phyloP scores from a whole-genome alignment of 2,888 invertebrate species.

The Ganaspis brasiliensis region DNA sequence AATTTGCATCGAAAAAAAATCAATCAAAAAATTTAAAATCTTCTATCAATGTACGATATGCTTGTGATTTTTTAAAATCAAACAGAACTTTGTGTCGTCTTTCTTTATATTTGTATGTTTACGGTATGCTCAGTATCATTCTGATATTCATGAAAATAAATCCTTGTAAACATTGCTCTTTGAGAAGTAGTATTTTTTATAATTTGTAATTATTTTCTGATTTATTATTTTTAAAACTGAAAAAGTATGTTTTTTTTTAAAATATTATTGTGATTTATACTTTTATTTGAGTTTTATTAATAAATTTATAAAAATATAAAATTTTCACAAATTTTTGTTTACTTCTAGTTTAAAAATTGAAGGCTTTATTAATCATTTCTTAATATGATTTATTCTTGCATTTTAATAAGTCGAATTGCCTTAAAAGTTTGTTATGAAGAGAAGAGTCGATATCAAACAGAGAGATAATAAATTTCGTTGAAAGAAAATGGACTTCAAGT shows the following conservation, averaged over 20 bases:
- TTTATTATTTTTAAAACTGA: background rate
- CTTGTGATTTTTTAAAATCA: conserved; percentile 62
- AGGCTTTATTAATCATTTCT: no score
- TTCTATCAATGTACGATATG: conserved; percentile 43
- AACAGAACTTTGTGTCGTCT: conserved; percentile 68
- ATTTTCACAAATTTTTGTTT: no score
- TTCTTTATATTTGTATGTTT: conserved; percentile 71
- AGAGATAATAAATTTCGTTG: no score
- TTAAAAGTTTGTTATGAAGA: no score
- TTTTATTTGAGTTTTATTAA: background rate
- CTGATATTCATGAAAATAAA: conserved; percentile 65
- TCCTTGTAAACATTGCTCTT: conserved; percentile 56
- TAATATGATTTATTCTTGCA: no score
- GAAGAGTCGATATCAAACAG: no score
- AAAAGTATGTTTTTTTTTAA: no score
- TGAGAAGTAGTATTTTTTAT: conserved; percentile 45
- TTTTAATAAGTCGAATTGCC: no score
- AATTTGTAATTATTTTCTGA: conserved; percentile 6
- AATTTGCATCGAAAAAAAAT: background rate
- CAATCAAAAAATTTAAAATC: background rate
- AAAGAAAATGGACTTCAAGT: no score
- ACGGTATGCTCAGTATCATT: conserved; percentile 68
- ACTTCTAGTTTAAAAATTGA: no score
- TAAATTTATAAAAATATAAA: no score
- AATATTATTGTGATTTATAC: conserved; percentile 10